Percentiles rank a stretch among this genome's conserved stretches.
phyloP scores from a whole-genome alignment of 53 echinoderm and acorn worm genomes.

The Temnopleurus reevesii region DNA sequence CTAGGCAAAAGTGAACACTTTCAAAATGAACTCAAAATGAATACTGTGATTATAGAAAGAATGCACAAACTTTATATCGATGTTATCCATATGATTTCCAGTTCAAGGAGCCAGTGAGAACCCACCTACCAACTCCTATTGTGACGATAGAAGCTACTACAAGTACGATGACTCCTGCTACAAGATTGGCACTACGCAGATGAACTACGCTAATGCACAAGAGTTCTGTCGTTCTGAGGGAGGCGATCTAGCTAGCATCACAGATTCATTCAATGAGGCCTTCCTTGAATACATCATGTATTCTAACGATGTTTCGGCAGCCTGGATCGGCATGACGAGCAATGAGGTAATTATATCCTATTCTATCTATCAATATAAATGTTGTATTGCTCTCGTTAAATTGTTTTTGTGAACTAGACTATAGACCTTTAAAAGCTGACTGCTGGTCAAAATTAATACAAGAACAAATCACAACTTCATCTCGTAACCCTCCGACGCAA shows the following conservation, averaged over 20 bases:
- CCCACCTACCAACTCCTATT: slow-evolving; percentile 5
- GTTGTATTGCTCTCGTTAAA: no score
- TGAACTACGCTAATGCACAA: slow-evolving; percentile 63
- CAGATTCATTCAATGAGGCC: slow-evolving; percentile 77
- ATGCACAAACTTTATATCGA: no score
- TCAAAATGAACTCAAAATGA: no score
- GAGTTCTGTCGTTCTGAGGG: slow-evolving; percentile 66
- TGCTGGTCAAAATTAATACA: no score
- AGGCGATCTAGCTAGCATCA: slow-evolving; percentile 75
- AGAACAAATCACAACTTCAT: no score
- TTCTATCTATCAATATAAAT: no score
- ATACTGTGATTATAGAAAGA: no score
- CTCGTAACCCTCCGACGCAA: no score
- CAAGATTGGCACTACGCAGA: slow-evolving; percentile 58
- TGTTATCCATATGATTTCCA: no score
- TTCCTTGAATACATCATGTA: slow-evolving; percentile 81
- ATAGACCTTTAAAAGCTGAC: no score
- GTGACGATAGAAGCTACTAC: slow-evolving; percentile 31
- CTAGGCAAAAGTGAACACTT: no score
- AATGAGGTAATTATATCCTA: slow-evolving; percentile 33
- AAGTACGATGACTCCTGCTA: slow-evolving; percentile 43
- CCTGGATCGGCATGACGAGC: slow-evolving; percentile 84
- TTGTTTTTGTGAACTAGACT: no score
- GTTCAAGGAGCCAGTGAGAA: background rate
- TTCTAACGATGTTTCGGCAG: slow-evolving; percentile 55